A percentile compares a stretch with the other conserved stretches of the same genome.
Evolutionary conservation across 2,797 vertebrate genomes (phyloP).

Genomic region (Poeciliopsis turneri): DNA sequence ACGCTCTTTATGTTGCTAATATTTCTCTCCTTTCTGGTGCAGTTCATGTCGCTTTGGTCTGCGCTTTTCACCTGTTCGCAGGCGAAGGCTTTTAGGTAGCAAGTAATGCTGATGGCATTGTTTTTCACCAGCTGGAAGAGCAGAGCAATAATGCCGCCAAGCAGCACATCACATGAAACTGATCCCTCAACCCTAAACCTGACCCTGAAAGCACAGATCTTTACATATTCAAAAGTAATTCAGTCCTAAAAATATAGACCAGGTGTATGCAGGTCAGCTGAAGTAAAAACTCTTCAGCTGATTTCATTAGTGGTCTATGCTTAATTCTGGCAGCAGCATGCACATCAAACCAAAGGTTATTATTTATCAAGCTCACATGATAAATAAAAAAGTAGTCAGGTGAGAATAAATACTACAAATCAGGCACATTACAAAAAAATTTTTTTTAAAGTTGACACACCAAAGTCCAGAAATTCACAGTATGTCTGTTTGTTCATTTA

Average conservation of each 20-base stretch:
- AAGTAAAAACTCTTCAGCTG: constrained; percentile 88
- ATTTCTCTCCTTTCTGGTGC: constrained; percentile 50
- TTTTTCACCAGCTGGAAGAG: constrained; percentile 65
- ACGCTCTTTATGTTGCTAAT: constrained; percentile 26
- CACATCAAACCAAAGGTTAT: constrained; percentile 66
- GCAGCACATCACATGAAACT: constrained; percentile 69
- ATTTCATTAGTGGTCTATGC: constrained; percentile 90
- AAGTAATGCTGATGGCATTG: constrained; percentile 58
- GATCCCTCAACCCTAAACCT: constrained; percentile 81
- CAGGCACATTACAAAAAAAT: constrained; percentile 70
- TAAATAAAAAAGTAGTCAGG: constrained; percentile 81
- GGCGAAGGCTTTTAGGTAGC: constrained; percentile 52
- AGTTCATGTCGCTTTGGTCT: constrained; percentile 54
- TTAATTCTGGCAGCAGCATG: constrained; percentile 88
- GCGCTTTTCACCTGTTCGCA: constrained; percentile 61
- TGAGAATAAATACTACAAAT: constrained; percentile 80
- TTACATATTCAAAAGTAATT: constrained; percentile 93
- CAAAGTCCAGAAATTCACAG: neutral
- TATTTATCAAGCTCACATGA: constrained; percentile 87
- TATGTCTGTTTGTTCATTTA: neutral
- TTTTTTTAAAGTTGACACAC: neutral
- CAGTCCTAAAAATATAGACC: constrained; percentile 84
- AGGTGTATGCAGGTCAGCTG: constrained; percentile 90
- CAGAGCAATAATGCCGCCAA: constrained; percentile 63
- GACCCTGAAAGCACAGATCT: constrained; percentile 83